Percentiles rank a stretch among this genome's conserved stretches.
Conservation (phyloP, 2,888 invertebrate species). For the Agriotes lineatus region DNA sequence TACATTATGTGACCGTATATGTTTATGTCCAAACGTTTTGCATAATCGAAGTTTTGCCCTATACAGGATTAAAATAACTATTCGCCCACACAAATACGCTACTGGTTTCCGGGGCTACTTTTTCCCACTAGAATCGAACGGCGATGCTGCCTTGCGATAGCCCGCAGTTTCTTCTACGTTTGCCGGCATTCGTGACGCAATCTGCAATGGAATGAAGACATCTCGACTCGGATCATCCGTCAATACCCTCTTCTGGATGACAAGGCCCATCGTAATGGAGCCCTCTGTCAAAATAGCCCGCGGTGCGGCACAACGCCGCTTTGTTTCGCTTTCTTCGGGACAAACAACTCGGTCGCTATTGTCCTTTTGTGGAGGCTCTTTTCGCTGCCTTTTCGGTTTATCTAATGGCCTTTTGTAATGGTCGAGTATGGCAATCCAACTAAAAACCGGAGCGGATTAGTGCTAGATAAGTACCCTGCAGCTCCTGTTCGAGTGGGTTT, state of each 20-base stretch:
- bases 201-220: constrained; percentile 50
- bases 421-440: constrained; percentile 12
- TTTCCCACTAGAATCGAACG: too few relatives aligned
- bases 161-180: too few relatives aligned
- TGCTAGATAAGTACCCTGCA: background rate
- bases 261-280: constrained; percentile 48
- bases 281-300: constrained; percentile 48
- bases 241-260: constrained; percentile 50
- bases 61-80: too few relatives aligned
- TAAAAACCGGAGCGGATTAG: background rate
- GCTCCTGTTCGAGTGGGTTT: background rate
- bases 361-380: constrained; percentile 45
- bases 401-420: constrained; percentile 17
- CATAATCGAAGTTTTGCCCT: too few relatives aligned
- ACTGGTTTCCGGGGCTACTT: background rate
- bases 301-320: constrained; percentile 41
- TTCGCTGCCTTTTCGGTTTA: constrained; percentile 41
- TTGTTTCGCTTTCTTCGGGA: constrained; percentile 44
- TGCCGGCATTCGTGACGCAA: background rate
- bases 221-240: constrained; percentile 50
- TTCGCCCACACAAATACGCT: too few relatives aligned
- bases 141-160: too few relatives aligned
- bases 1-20: too few relatives aligned
- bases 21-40: too few relatives aligned
- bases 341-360: constrained; percentile 46